These are phyloP conservation scores for Lates calcarifer DNA, from an alignment of 2,113 vertebrate species.

Conservation along the genomic window DNA sequence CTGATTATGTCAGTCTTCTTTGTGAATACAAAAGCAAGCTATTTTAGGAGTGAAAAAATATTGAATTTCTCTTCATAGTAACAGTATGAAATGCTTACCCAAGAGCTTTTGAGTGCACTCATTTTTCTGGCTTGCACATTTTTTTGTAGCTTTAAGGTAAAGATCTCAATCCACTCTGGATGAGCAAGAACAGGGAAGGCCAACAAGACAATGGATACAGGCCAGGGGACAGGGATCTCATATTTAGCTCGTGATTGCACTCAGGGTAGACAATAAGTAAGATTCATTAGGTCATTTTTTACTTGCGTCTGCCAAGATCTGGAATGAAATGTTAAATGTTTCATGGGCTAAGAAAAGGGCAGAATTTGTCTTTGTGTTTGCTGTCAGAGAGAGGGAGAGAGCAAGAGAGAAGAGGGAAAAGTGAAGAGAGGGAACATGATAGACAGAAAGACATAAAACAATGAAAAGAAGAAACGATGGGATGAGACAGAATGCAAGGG, in stretches of 20 bases:
- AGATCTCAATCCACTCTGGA: constrained; percentile 55
- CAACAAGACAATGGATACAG: constrained; percentile 81
- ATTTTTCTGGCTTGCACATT: constrained; percentile 39
- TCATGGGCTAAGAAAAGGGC: constrained; percentile 98
- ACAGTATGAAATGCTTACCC: constrained; percentile 7
- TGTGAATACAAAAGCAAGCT: background rate
- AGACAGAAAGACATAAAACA: constrained; percentile 60
- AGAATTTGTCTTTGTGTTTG: constrained; percentile 98
- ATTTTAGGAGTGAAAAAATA: background rate
- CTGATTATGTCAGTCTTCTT: background rate
- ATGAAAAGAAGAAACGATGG: constrained; percentile 66
- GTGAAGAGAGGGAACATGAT: constrained; percentile 37
- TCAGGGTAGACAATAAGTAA: constrained; percentile 95
- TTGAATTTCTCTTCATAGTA: background rate
- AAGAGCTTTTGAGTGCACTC: constrained; percentile 24
- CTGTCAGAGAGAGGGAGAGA: constrained; percentile 78
- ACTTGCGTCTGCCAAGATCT: constrained; percentile 97
- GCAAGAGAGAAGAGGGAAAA: constrained; percentile 40
- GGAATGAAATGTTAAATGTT: constrained; percentile 99
- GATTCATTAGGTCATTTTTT: constrained; percentile 99
- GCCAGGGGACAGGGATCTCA: constrained; percentile 80
- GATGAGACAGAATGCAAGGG: constrained; percentile 39
- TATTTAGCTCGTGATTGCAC: constrained; percentile 90
- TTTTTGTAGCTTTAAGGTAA: constrained; percentile 64
- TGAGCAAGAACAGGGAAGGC: constrained; percentile 63